A percentile compares a stretch with the other conserved stretches of the same genome.
Evolutionary conservation across 2,113 vertebrate genomes (phyloP).

Genomic region (Heteronetta atricapilla): DNA sequence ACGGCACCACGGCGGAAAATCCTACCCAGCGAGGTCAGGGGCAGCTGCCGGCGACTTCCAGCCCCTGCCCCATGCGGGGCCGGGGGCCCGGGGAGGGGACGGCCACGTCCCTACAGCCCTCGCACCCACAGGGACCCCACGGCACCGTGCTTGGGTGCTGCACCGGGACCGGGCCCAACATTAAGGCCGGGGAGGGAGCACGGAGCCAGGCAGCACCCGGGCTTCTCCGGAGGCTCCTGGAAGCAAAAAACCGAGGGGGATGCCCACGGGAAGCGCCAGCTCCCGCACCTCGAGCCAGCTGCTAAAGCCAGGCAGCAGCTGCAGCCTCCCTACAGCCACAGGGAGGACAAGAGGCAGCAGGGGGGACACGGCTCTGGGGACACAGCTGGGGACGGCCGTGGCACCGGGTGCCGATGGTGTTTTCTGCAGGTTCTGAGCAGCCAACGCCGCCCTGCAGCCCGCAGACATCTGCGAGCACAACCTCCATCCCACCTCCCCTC

Average conservation of each 20-base stretch:
- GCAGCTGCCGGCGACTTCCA: background rate
- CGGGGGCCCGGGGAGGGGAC: background rate
- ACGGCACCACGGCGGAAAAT: background rate
- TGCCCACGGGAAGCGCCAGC: rapidly evolving
- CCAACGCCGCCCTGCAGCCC: background rate
- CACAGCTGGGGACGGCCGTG: rapidly evolving
- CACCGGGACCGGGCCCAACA: rapidly evolving
- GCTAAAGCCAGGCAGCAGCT: rapidly evolving
- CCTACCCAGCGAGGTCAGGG: background rate
- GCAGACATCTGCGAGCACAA: background rate
- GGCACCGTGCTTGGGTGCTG: rapidly evolving
- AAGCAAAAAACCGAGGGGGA: background rate
- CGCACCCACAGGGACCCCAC: rapidly evolving
- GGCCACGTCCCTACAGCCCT: rapidly evolving
- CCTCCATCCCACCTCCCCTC: rapidly evolving
- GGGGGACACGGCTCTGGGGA: background rate
- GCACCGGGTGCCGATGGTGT: background rate
- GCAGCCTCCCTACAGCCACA: rapidly evolving
- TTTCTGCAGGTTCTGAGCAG: background rate
- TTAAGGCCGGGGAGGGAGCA: background rate
- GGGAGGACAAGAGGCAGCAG: background rate
- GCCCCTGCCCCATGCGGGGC: background rate
- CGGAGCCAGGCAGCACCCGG: background rate
- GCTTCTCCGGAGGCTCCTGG: background rate
- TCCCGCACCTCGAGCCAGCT: rapidly evolving